Conservation (phyloP, 2,797 vertebrate species). For the Danio kyathit region DNA sequence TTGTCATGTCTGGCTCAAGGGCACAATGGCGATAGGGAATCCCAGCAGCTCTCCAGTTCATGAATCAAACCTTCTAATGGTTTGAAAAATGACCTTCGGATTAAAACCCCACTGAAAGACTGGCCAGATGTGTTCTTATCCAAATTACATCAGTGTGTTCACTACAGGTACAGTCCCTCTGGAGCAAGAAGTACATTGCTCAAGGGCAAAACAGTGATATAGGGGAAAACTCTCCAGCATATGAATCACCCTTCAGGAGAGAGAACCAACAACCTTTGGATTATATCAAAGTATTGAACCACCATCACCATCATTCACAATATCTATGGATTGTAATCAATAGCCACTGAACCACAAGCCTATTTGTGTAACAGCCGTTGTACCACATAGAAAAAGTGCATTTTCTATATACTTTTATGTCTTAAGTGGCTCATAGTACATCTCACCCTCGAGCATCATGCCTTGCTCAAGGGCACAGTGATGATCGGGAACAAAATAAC, state of each 20-base stretch:
- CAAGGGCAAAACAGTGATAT: constrained; percentile 43
- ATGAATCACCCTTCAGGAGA: constrained; percentile 10
- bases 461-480: background rate
- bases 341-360: background rate
- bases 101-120: constrained; percentile 26
- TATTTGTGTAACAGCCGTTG: background rate
- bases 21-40: constrained; percentile 21
- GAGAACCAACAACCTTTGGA: constrained; percentile 19
- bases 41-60: constrained; percentile 24
- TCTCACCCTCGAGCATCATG: background rate
- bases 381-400: background rate
- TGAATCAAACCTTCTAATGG: constrained; percentile 8
- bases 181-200: constrained; percentile 51
- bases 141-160: constrained; percentile 49
- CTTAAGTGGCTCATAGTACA: background rate
- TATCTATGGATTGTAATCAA: background rate
- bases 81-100: constrained; percentile 44
- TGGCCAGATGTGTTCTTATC: constrained; percentile 35
- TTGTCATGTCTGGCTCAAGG: constrained; percentile 24
- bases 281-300: constrained; percentile 4
- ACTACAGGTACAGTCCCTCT: constrained; percentile 33
- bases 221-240: constrained; percentile 23
- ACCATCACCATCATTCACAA: background rate
- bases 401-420: background rate
- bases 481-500: constrained; percentile 10